Conservation (phyloP, 2,113 vertebrate species). For the Pelecanoides urinatrix region DNA sequence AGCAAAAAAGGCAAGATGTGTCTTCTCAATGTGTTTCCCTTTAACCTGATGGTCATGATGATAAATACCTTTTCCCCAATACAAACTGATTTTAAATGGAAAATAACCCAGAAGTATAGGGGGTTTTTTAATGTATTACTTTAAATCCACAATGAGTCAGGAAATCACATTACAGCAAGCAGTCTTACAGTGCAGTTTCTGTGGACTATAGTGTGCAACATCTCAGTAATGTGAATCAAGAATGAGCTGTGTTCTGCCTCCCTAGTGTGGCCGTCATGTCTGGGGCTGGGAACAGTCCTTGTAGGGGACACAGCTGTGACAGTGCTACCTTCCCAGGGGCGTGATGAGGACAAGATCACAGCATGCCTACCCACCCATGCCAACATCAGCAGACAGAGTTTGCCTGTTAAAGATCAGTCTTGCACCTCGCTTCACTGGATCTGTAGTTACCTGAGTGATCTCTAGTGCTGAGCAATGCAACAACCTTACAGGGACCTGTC, state of each 20-base stretch:
- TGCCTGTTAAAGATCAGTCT: background rate
- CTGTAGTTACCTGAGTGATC: accelerated
- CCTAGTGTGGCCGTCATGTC: accelerated
- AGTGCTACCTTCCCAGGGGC: background rate
- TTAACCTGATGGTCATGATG: background rate
- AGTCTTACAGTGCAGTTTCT: background rate
- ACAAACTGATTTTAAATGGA: background rate
- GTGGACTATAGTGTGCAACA: background rate
- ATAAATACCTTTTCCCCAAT: background rate
- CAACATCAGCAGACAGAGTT: background rate
- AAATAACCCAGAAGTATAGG: background rate
- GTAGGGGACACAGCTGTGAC: background rate
- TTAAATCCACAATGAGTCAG: background rate
- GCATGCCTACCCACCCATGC: too few relatives aligned
- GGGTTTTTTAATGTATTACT: accelerated
- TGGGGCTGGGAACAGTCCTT: background rate
- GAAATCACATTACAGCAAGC: background rate
- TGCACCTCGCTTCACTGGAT: background rate
- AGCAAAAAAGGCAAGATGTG: background rate
- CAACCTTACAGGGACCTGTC: background rate
- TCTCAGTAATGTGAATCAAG: background rate
- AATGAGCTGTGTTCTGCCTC: background rate
- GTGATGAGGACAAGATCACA: background rate
- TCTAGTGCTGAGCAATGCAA: background rate
- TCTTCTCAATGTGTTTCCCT: background rate